Evolutionary conservation across 2,797 vertebrate genomes (phyloP), one percentile per base, ranked within the genome.

Genomic region (Cynopterus sphinx): DNA sequence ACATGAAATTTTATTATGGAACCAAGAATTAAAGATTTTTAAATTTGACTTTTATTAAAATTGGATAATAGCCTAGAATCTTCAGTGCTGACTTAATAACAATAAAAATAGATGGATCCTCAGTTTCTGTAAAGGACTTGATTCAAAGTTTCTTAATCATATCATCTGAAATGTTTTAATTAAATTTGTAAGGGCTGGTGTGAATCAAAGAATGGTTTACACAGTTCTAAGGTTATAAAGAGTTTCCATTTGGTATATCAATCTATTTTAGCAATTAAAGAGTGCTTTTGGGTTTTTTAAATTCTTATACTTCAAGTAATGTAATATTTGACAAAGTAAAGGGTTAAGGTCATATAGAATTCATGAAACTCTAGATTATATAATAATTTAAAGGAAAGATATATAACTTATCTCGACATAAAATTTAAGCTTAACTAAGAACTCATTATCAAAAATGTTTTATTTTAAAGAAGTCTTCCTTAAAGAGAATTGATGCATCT

Each of bases 281-380:
- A 84, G 10, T 68, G 17, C 3, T 78, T 70, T 87, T 90, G 33
- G 4, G 10, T 77, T 83, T 63, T 68, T 77, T 16, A 94, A 77
- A 94, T 31, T 6, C 39, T 87, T 12, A 46, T 31, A 68, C 24
- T 91, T 92, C 51, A 59, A 81, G 21, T 87, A 65, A 89, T 51
- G 19, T 12, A 84, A 63, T 39, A 61, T 26, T 93, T 90, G 33
- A 49, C 33, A 59, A 71, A 89, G 11, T 49, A 82, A 77, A 96
- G 4, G 2, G 22, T 63, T 28, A 68, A 73, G 9, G 5, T 49
- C n/a, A 87, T 12, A 43, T 41, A 70, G 4, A 95, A 87, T 73
- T 70, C 77, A 84, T 70, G 28, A 70, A 94, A 70, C 24, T 87
- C 53, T 70, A 92, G 71, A 92, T 92, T 81, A 75, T 41, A 4